Evolutionary conservation across 2,797 vertebrate species (phyloP).

Genomic region (Enteromius unitaeniatus): DNA sequence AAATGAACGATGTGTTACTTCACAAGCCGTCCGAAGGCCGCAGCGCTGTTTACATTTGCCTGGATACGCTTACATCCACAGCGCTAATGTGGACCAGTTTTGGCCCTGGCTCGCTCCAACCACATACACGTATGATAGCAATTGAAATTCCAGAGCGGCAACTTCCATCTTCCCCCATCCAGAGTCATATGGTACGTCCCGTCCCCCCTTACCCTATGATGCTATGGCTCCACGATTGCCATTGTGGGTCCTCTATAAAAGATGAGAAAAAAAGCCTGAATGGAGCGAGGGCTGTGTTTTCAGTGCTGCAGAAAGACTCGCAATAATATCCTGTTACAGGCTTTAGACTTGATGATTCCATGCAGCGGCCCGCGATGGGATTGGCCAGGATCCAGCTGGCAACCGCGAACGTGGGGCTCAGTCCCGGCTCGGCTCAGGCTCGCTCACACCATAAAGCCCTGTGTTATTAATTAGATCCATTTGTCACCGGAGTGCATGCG

Average conservation of each 20-base stretch:
- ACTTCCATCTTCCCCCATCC: conserved; percentile 54
- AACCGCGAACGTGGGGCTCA: conserved; percentile 53
- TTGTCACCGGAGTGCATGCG: conserved; percentile 68
- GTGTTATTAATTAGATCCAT: conserved; percentile 77
- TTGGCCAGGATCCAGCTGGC: conserved; percentile 70
- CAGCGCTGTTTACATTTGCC: conserved; percentile 52
- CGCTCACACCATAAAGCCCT: conserved; percentile 68
- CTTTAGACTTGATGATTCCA: conserved; percentile 76
- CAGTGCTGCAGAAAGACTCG: conserved; percentile 71
- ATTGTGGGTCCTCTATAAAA: conserved; percentile 59
- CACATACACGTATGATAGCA: conserved; percentile 63
- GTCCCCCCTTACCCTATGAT: conserved; percentile 24
- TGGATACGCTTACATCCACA: conserved; percentile 56
- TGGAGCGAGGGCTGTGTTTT: conserved; percentile 75
- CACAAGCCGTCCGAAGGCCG: conserved; percentile 39
- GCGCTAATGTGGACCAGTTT: conserved; percentile 60
- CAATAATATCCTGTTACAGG: conserved; percentile 79
- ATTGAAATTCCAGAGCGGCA: conserved; percentile 66
- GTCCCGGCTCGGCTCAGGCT: conserved; percentile 53
- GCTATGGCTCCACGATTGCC: conserved; percentile 57
- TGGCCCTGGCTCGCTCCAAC: conserved; percentile 56
- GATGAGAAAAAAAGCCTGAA: conserved; percentile 63
- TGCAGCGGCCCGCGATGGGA: conserved; percentile 67
- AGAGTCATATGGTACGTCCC: conserved; percentile 52
- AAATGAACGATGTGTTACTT: conserved; percentile 40